Base-by-base conservation (phyloP, 2,797 vertebrate genomes). In the Sebastes minor region DNA sequence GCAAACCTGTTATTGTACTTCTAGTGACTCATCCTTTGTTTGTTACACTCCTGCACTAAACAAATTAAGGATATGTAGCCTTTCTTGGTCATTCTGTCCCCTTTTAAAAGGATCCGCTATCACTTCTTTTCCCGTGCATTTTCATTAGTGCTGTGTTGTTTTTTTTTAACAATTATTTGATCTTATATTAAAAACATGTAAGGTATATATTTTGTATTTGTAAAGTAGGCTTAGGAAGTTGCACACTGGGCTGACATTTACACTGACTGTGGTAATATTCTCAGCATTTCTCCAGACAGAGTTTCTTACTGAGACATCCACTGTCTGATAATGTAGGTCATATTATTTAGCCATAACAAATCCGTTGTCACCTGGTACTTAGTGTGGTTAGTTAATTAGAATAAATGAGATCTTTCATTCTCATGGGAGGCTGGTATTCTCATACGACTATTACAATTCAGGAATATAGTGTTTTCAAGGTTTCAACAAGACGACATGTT, bases 21-120 rank as follows among this genome's bases (percentile, higher is more conserved):
- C 88, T 90, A 88, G 92, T 91, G 87, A 92, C 84, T 92, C 91
- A 80, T 94, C 90, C 92, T 93, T 46, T 92, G 89, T 92, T 94
- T 94, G 92, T 94, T 95, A 91, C 88, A 93, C 92, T 93, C 92
- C 91, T 94, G 94, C 92, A 95, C 94, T 94, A 94, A 94, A 92
- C 91, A 91, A 93, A 89, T 84, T 81, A 94, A 94, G 94, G 94
- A 91, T 93, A 95, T 94, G 93, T 94, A 94, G 92, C 92, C 74
- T 87, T 78, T 92, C 87, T 86, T 86, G 76, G 74, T 87, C 80
- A 81, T 83, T 88, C 78, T 86, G 88, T 89, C 83, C 75, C 84
- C 64, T 28, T 28, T 32, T 18, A 81, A 55, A 90, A 86, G 65
- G 70, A 87, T 78, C 84, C n/a, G 16, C 71, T 84, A 10, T 79